Evolutionary conservation across 1,140 invertebrate genomes (phyloP), one percentile per base, ranked within the genome.

Genomic region (Samia ricini): DNA sequence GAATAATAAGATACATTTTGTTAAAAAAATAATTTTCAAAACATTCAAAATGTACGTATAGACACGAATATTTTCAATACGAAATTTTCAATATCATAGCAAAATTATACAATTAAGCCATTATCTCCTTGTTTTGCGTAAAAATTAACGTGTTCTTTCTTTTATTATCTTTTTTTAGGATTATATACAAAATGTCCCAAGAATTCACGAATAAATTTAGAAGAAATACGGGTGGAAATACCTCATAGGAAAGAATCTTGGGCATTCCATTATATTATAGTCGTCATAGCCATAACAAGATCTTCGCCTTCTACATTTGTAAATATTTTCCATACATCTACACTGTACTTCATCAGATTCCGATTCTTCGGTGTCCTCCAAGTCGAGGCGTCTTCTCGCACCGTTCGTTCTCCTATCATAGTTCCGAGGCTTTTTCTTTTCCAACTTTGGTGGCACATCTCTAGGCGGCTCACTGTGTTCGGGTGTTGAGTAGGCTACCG

Each of bases 291-390:
- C 26, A 20, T 20, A 57, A 20, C 15, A 57, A 15, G 36, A 42
- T 23, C 36, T 23, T 50, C 57, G 20, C 22, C 57, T 42, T 50
- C 42, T 59, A 33, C 42, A 23, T 15, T 42, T 20, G 21, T 24
- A 50, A 7, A 50, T 12, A 19, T 23, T 12, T 18, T 59, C 57
- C 22, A 42, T 24, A n/a, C 57, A 59, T 23, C 42, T 59, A 42
- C 57, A 59, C 29, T 36, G 26, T 12, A 36, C 15, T 19, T 57
- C 56, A 8, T 57, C 56, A 20, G 15, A 18, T 10, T 57, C 56
- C 42, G 19, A 12, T 24, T 59, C 57, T 8, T 59, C 57, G 18
- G 12, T 15, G 7, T 59, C 57, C 18, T 59, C 57, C 1, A 59
- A 21, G 12, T 59, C 57, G 21, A 59, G 21, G 21, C 57, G 26